phyloP scores from a whole-genome alignment of 2,888 invertebrate genomes.

The Dryobotodes eremita region DNA sequence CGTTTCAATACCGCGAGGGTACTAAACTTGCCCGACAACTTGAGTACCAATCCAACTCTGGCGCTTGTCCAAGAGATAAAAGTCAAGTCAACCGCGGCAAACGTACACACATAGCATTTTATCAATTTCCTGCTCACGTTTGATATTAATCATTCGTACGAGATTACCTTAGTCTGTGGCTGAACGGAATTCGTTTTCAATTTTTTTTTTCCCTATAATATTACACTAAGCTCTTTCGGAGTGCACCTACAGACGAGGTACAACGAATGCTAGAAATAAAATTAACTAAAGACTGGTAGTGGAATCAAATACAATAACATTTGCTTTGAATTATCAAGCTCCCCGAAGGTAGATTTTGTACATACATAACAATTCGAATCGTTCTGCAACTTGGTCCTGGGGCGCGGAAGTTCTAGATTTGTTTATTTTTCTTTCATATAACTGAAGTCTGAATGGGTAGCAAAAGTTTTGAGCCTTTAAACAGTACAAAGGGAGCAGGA shows the following conservation, averaged over 20 bases:
- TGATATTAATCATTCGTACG: conserved; percentile 53
- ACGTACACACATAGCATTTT: conserved; percentile 67
- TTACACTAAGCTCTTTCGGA: neutral
- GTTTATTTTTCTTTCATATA: conserved; percentile 59
- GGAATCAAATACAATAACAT: conserved; percentile 6
- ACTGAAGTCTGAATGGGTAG: conserved; percentile 49
- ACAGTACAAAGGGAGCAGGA: conserved; percentile 64
- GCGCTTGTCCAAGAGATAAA: conserved; percentile 81
- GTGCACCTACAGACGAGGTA: neutral
- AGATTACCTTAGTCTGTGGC: conserved; percentile 37
- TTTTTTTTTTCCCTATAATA: neutral
- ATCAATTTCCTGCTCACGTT: conserved; percentile 64
- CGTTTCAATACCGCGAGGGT: conserved; percentile 71
- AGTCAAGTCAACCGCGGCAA: conserved; percentile 74
- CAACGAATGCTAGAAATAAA: neutral
- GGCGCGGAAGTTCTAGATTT: conserved; percentile 52
- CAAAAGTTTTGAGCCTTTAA: conserved; percentile 62
- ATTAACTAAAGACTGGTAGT: neutral
- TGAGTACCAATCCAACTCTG: conserved; percentile 78
- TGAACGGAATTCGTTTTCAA: conserved; percentile 13
- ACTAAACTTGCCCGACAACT: conserved; percentile 76
- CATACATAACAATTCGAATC: conserved; percentile 50
- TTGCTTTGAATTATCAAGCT: conserved; percentile 4
- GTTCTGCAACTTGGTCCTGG: conserved; percentile 41
- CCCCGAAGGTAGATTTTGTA: conserved; percentile 28